phyloP scores from a whole-genome alignment of 2,888 invertebrate species.

The Galeruca laticollis region DNA sequence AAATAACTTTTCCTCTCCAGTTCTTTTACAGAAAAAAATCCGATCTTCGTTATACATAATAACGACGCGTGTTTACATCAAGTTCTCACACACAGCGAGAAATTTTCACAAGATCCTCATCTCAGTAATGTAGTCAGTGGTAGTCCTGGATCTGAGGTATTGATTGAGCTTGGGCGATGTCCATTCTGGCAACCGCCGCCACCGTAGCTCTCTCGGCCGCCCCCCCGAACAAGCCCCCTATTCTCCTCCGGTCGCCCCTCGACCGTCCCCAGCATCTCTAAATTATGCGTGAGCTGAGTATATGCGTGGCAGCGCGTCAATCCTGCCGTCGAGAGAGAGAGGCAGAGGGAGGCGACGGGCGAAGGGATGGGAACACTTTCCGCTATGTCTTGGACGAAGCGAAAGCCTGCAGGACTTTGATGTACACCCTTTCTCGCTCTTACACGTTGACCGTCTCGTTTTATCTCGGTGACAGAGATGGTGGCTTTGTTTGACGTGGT shows the following conservation, averaged over 20 bases:
- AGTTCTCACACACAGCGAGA: background rate
- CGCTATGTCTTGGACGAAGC: constrained; percentile 57
- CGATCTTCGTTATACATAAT: constrained; percentile 13
- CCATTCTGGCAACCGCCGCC: constrained; percentile 65
- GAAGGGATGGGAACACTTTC: constrained; percentile 30
- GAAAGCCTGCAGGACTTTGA: constrained; percentile 60
- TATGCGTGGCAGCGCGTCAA: constrained; percentile 66
- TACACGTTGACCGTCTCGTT: constrained; percentile 39
- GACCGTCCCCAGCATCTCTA: constrained; percentile 60
- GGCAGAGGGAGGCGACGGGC: constrained; percentile 30
- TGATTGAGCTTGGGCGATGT: constrained; percentile 67
- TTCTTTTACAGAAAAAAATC: too few species aligned
- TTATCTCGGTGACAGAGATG: constrained; percentile 38
- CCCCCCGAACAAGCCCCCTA: constrained; percentile 18
- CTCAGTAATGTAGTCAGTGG: constrained; percentile 58
- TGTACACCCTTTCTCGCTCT: constrained; percentile 54
- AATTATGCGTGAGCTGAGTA: constrained; percentile 68
- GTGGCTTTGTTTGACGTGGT: constrained; percentile 33
- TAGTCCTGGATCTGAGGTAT: constrained; percentile 64
- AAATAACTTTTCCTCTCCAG: too few species aligned
- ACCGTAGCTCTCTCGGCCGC: constrained; percentile 30
- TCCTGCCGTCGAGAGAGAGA: constrained; percentile 47
- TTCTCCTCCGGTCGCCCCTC: constrained; percentile 18
- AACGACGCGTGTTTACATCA: constrained; percentile 1
- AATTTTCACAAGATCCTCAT: constrained; percentile 27